Conservation (phyloP, 2,888 invertebrate genomes). For the Erebia epiphron region DNA sequence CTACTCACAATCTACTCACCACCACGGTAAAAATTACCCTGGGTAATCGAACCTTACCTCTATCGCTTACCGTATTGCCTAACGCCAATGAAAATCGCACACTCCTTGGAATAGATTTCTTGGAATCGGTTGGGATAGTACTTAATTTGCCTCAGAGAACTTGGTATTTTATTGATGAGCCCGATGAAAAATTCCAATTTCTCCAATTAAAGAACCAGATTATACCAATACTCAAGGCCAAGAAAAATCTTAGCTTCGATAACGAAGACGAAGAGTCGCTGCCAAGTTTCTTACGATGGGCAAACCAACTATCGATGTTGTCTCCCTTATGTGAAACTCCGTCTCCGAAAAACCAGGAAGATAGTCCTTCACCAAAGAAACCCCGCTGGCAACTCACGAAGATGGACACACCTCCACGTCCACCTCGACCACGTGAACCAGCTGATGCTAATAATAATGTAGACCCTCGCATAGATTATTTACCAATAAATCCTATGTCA, state of each 20-base stretch:
- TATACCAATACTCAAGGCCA: not conserved
- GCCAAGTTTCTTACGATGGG: not conserved
- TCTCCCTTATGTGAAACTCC: not conserved
- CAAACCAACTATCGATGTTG: not conserved
- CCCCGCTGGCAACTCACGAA: not conserved
- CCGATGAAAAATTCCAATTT: not conserved
- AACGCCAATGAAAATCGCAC: conserved; percentile 8
- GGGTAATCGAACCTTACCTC: not conserved
- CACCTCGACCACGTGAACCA: not conserved
- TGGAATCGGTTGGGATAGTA: not conserved
- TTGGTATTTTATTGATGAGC: not conserved
- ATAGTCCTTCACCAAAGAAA: not conserved
- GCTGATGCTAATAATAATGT: not conserved
- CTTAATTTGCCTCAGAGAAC: conserved; percentile 4
- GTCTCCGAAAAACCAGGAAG: not conserved
- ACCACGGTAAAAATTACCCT: not conserved
- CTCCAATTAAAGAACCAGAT: not conserved
- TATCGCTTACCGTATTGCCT: not conserved
- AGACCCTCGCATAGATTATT: conserved; percentile 6
- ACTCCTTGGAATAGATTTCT: not conserved
- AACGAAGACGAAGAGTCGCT: not conserved
- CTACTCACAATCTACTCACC: not conserved
- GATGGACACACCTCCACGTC: conserved; percentile 3
- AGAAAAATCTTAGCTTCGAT: not conserved
- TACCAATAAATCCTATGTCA: conserved; percentile 16